Evolutionary conservation across 2,888 invertebrate species (phyloP).

Genomic region (Malacosoma neustria): DNA sequence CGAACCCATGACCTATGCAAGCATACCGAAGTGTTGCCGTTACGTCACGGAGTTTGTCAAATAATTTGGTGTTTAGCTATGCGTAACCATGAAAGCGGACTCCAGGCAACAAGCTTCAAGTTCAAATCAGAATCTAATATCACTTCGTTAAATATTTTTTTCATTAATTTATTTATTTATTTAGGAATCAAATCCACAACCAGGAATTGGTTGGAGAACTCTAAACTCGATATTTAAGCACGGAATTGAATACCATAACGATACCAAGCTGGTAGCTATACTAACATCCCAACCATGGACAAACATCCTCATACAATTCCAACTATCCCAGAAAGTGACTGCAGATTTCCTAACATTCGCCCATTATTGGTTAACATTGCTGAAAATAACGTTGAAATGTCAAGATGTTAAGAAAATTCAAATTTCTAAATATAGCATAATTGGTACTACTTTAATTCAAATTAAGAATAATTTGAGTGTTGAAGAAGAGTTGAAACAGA

Average conservation of each 20-base stretch:
- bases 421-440: constrained; percentile 40
- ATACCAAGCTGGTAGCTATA: constrained; percentile 40
- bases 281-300: constrained; percentile 63
- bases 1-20: too few species aligned
- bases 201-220: constrained; percentile 54
- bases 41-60: too few species aligned
- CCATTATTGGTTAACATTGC: constrained; percentile 47
- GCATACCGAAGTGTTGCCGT: too few species aligned
- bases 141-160: too few species aligned
- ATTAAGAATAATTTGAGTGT: constrained; percentile 35
- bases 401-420: constrained; percentile 29
- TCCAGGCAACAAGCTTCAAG: too few species aligned
- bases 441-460: constrained; percentile 39
- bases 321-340: constrained; percentile 45
- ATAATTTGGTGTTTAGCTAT: too few species aligned
- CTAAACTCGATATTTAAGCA: constrained; percentile 54
- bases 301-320: constrained; percentile 50
- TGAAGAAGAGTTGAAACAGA: constrained; percentile 29
- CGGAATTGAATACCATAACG: constrained; percentile 45
- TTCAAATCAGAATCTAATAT: too few species aligned
- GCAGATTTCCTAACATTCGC: constrained; percentile 48
- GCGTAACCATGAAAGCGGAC: too few species aligned
- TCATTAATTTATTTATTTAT: constrained; percentile 1
- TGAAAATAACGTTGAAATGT: constrained; percentile 42
- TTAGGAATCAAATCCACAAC: constrained; percentile 37